Conservation (phyloP, 2,113 vertebrate genomes). For the Maylandia zebra region DNA sequence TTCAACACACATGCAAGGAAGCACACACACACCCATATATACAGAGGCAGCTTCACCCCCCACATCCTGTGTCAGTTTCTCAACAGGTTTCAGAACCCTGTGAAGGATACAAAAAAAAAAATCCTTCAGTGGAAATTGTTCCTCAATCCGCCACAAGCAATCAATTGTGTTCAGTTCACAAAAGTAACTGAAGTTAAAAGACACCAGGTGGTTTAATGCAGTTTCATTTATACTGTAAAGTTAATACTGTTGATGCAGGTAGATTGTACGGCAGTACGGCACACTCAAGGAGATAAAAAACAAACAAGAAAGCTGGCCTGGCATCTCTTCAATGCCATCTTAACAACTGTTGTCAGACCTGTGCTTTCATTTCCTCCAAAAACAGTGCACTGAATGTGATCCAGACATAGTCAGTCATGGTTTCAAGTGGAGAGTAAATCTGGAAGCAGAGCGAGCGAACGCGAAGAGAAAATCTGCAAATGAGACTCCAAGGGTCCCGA, state of each 20-base stretch:
- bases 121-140: neutral
- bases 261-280: neutral
- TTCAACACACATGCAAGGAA: neutral
- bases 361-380: slow-evolving; percentile 2
- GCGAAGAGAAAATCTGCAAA: slow-evolving; percentile 3
- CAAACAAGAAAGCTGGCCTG: neutral
- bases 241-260: neutral
- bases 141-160: neutral
- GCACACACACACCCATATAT: neutral
- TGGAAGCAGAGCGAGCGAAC: neutral
- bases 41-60: neutral
- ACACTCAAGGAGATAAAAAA: neutral
- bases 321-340: neutral
- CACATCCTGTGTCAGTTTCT: slow-evolving; percentile 56
- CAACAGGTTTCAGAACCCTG: slow-evolving; percentile 21
- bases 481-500: neutral
- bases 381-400: neutral
- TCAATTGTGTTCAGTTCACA: neutral
- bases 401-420: neutral
- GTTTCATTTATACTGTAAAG: neutral
- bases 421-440: slow-evolving; percentile 1
- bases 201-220: neutral
- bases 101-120: neutral
- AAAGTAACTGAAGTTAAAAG: neutral
- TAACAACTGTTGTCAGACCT: neutral